These are phyloP conservation scores for Dicycla oo DNA, from an alignment of 2,888 invertebrate genomes.

Conservation along the genomic window DNA sequence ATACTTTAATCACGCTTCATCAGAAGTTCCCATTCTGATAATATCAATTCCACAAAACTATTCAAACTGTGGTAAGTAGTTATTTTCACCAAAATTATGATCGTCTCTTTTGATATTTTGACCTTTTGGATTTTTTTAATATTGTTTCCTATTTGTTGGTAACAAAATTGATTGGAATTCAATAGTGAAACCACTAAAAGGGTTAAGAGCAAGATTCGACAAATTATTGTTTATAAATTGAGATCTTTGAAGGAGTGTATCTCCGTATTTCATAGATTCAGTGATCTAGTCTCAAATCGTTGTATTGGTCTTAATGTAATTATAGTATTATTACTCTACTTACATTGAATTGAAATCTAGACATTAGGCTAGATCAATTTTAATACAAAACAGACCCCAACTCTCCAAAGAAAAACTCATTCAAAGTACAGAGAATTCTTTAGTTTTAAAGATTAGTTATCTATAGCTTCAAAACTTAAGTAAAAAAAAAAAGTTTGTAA, in stretches of 20 bases:
- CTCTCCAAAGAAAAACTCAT: background rate
- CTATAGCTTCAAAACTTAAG: background rate
- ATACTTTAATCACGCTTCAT: background rate
- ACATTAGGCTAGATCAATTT: background rate
- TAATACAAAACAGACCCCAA: background rate
- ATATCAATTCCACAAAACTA: background rate
- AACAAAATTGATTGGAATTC: slow-evolving; percentile 9
- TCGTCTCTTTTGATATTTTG: background rate
- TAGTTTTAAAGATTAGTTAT: background rate
- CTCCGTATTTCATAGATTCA: background rate
- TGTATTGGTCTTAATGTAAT: too few relatives aligned
- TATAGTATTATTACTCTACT: background rate
- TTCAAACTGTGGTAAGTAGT: background rate
- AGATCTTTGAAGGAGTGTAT: background rate
- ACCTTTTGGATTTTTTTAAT: slow-evolving; percentile 15
- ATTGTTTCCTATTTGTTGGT: background rate
- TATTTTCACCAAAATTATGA: slow-evolving; percentile 6
- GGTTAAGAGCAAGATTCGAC: background rate
- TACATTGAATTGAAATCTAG: too few relatives aligned
- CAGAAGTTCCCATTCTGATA: background rate
- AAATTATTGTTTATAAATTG: background rate
- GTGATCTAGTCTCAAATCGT: background rate
- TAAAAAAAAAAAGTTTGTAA: background rate
- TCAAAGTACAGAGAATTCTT: background rate
- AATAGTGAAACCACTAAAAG: background rate